Conservation (phyloP, 37 sponge, comb jelly and placozoan species). For the Aphrocallistes beatrix region DNA sequence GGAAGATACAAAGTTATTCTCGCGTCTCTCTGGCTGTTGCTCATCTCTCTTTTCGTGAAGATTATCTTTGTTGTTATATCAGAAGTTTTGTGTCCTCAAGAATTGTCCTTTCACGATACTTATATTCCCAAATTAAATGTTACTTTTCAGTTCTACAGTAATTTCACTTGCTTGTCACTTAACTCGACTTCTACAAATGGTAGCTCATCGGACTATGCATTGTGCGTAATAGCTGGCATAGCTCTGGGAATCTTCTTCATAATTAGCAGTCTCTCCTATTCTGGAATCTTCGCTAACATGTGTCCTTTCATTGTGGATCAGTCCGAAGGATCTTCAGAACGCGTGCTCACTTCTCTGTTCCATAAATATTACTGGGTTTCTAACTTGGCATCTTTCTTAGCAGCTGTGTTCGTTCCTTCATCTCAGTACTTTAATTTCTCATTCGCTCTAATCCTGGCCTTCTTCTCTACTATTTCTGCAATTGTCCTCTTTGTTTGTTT, state of each 20-base stretch:
- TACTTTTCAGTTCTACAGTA: background rate
- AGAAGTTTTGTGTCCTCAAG: background rate
- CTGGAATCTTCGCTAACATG: background rate
- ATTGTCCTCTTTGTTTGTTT: background rate
- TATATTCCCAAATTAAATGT: background rate
- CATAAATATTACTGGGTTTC: conserved; percentile 6
- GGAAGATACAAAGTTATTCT: background rate
- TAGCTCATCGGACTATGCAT: background rate
- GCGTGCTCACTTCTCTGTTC: background rate
- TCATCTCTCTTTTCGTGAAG: background rate
- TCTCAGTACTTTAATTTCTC: background rate
- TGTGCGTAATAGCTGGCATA: background rate
- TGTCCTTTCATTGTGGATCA: conserved; percentile 6
- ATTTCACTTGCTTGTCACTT: background rate
- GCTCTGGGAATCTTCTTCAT: background rate
- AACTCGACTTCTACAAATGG: no score
- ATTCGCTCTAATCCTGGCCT: background rate
- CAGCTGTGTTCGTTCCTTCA: background rate
- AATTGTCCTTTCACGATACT: background rate
- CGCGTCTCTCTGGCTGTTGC: background rate
- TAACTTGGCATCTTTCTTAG: background rate
- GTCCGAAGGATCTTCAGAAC: background rate
- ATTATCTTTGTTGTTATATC: background rate
- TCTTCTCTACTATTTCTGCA: background rate
- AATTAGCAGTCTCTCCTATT: background rate